A percentile compares a stretch with the other conserved stretches of the same genome.
Conservation (phyloP, 2,888 invertebrate genomes). For the Drosophila longiperda region DNA sequence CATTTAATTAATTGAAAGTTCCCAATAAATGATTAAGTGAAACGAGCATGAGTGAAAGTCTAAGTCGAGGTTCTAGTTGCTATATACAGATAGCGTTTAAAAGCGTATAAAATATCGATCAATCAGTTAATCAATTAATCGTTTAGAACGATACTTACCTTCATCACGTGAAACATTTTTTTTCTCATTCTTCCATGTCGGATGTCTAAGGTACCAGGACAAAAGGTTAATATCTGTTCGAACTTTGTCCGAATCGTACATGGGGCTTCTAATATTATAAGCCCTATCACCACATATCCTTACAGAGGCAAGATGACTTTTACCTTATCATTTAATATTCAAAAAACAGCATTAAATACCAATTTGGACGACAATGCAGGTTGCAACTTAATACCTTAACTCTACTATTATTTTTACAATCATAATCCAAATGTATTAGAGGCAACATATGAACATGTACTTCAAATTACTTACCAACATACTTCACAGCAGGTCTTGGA, state of each 20-base stretch:
- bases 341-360: conserved; percentile 68
- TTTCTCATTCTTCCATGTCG: conserved; percentile 86
- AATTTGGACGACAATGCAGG: conserved; percentile 34
- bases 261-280: conserved; percentile 90
- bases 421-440: conserved; percentile 12
- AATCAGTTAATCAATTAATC: not conserved
- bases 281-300: conserved; percentile 93
- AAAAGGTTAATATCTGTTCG: conserved; percentile 94
- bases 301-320: conserved; percentile 93
- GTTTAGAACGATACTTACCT: conserved; percentile 73
- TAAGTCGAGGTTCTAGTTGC: conserved; percentile 21
- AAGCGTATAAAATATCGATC: conserved; percentile 38
- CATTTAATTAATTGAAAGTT: not conserved
- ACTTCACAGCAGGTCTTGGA: conserved; percentile 89
- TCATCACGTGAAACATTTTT: conserved; percentile 62
- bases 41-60: conserved; percentile 28
- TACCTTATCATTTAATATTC: conserved; percentile 86
- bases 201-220: conserved; percentile 94
- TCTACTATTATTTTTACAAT: conserved; percentile 22
- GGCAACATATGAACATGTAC: conserved; percentile 6
- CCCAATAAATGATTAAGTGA: conserved; percentile 24
- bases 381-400: conserved; percentile 46
- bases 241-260: conserved; percentile 90
- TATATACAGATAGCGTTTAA: conserved; percentile 60
- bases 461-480: conserved; percentile 87